Base-by-base conservation (phyloP, 2,113 vertebrate species). In the Crotalus viridis region DNA sequence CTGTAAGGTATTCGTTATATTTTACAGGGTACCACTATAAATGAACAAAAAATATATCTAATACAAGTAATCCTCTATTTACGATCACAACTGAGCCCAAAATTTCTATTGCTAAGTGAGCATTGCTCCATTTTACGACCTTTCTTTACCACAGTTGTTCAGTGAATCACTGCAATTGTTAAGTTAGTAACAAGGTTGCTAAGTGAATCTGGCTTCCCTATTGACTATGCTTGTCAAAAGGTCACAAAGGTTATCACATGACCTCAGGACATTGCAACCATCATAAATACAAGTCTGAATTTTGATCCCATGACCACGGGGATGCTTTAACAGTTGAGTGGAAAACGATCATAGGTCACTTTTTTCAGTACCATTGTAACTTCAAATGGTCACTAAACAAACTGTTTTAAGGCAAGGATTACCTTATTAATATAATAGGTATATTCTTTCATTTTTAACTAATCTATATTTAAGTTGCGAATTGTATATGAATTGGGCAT, bases 1-100 rank as follows among this genome's bases (percentile, higher is more conserved):
- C 12, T 48, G 0, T 43, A 1, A 26, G 13, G 1, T 0, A 88
- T 52, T 48, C 19, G 12, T 91, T 88, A 10, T 21, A 0, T 89
- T 7, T 94, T 93, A 81, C 39, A 56, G 26, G 46, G 51, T 91
- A 74, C 9, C 86, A 26, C 74, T 57, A 26, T 48, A 1, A n/a
- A 0, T 4, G 61, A 89, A 26, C 0, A 0, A 4, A 55, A 74
- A 5, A 3, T 15, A 26, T 52, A 39, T 39, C 28, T 69, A 69
- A n/a, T n/a, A 69, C 4, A 28, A 28, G 12, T 69, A 69, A 69
- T 69, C n/a, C 61, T 69, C 12, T 15, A n/a, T 1, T n/a, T 64
- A 64, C n/a, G 61, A n/a, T 64, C 61, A 64, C 28, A 64, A n/a
- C 13, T 13, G 28, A 69, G 12, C 61, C 61, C 28, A 69, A 69